These are phyloP conservation scores for Phaethornis superciliosus DNA, from an alignment of 2,113 vertebrate genomes.

Conservation along the genomic window DNA sequence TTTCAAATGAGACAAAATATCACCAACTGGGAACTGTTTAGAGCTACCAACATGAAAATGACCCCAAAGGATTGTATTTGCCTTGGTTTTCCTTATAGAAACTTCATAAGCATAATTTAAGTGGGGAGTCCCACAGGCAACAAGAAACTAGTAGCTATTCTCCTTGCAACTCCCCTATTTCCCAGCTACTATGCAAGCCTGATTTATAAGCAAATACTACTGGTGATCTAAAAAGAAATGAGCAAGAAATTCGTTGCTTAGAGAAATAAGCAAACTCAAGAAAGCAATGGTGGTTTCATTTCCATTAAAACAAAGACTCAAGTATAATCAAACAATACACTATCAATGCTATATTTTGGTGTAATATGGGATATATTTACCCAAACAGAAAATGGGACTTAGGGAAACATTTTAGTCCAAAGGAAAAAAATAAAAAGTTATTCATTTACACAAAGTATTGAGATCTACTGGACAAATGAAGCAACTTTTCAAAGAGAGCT, in stretches of 20 bases:
- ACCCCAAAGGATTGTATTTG: accelerated
- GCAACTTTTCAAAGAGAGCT: background rate
- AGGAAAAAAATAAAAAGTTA: background rate
- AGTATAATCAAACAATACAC: too few relatives aligned
- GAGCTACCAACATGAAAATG: background rate
- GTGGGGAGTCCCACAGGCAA: background rate
- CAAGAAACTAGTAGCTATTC: background rate
- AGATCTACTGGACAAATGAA: background rate
- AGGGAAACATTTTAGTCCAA: background rate
- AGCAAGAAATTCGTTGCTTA: background rate
- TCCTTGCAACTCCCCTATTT: background rate
- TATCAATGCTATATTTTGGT: background rate
- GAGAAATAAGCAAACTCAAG: background rate
- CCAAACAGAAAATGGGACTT: background rate
- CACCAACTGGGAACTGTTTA: background rate
- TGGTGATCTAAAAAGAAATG: background rate
- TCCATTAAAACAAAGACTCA: background rate
- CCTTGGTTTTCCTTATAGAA: background rate
- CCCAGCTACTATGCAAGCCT: background rate
- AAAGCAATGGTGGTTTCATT: background rate
- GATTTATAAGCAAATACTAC: background rate
- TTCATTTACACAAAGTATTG: background rate
- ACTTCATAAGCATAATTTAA: background rate
- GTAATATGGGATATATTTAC: background rate
- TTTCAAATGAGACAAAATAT: background rate